A percentile compares a stretch with the other conserved stretches of the same genome.
Conservation (phyloP, 2,113 vertebrate species). For the Thryonomys swinderianus region DNA sequence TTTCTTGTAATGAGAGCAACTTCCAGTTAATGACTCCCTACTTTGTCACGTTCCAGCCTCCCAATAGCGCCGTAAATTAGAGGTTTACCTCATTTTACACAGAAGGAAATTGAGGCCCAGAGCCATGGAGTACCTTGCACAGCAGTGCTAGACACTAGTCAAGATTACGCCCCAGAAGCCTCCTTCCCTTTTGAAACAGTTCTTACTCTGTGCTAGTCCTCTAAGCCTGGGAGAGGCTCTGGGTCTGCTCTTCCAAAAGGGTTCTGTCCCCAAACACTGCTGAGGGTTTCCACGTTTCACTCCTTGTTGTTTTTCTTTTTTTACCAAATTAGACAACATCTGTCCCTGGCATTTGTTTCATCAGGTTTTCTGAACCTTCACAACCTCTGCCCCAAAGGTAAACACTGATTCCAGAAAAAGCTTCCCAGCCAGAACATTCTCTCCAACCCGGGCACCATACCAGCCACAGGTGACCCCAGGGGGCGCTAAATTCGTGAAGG, state of each 20-base stretch:
- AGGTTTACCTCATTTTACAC: constrained; percentile 5
- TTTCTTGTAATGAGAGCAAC: neutral
- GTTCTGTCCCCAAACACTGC: neutral
- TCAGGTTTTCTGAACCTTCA: constrained; percentile 64
- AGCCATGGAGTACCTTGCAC: neutral
- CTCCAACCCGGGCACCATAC: neutral
- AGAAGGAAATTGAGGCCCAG: neutral
- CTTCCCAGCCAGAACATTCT: neutral
- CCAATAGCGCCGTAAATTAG: neutral
- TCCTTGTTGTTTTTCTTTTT: constrained; percentile 67
- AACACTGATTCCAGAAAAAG: constrained; percentile 16
- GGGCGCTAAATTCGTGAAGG: neutral
- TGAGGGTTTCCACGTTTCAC: constrained; percentile 35
- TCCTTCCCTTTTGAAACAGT: neutral
- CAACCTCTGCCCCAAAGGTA: constrained; percentile 55
- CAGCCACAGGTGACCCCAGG: neutral
- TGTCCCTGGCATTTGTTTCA: constrained; percentile 59
- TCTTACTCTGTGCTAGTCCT: neutral
- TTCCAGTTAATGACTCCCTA: neutral
- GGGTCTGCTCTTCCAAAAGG: neutral
- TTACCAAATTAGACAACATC: constrained; percentile 74
- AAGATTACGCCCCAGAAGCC: neutral
- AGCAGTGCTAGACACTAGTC: neutral
- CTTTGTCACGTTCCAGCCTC: neutral
- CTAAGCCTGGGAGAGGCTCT: neutral